A percentile compares a stretch with the other conserved stretches of the same genome.
These are phyloP conservation scores for Prionace glauca DNA, from an alignment of 2,797 vertebrate species.

Conservation along the genomic window DNA sequence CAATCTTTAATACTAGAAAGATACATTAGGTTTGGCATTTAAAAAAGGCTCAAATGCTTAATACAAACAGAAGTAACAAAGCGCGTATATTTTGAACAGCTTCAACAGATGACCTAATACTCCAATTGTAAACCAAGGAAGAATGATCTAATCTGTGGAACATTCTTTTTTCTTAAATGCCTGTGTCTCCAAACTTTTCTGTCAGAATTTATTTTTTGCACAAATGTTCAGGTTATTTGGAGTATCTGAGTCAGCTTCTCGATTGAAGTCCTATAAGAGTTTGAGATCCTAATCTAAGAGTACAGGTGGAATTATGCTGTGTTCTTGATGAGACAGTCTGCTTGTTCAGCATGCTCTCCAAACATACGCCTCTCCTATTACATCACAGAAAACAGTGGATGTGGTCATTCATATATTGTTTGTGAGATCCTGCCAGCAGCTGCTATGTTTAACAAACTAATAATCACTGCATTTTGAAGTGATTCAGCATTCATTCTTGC, in stretches of 20 bases:
- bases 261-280: neutral
- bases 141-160: neutral
- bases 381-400: neutral
- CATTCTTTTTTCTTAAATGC: neutral
- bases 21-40: slow-evolving; percentile 7
- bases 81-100: neutral
- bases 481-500: neutral
- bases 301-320: neutral
- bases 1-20: neutral
- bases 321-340: neutral
- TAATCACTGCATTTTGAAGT: neutral
- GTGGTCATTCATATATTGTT: neutral
- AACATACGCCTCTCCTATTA: no score
- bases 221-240: neutral
- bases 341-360: neutral
- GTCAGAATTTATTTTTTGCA: neutral
- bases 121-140: neutral
- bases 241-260: neutral
- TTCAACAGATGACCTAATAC: neutral
- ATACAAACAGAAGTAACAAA: neutral
- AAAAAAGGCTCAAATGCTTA: neutral
- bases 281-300: neutral
- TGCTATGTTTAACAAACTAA: neutral
- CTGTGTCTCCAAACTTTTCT: neutral
- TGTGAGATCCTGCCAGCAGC: neutral